Percentiles rank a stretch among this genome's conserved stretches.
Conservation (phyloP, 2,888 invertebrate genomes). For the Plagodis dolabraria region DNA sequence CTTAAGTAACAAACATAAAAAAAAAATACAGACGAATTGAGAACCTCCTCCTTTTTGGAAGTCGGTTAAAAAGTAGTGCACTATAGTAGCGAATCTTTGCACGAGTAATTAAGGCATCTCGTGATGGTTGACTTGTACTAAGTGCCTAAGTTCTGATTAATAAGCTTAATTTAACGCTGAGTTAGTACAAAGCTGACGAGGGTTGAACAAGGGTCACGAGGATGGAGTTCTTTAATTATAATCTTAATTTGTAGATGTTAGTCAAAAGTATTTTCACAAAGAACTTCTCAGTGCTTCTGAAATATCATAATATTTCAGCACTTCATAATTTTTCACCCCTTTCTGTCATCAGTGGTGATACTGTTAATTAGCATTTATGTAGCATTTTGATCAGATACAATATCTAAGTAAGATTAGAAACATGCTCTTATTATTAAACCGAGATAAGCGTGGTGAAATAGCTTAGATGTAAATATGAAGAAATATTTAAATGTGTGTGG, state of each 20-base stretch:
- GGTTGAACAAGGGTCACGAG: constrained; percentile 4
- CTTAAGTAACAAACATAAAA: no score
- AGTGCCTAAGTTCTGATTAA: constrained; percentile 18
- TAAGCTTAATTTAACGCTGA: constrained; percentile 15
- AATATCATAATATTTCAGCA: background rate
- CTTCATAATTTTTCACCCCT: no score
- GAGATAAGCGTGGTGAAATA: no score
- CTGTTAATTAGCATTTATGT: no score
- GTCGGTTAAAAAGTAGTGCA: background rate
- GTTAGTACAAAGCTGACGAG: constrained; percentile 15
- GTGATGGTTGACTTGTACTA: constrained; percentile 6
- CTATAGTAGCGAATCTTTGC: background rate
- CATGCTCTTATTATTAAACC: no score
- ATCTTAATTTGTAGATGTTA: constrained; percentile 18
- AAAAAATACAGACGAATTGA: no score
- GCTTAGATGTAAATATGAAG: no score
- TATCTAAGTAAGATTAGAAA: no score
- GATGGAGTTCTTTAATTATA: constrained; percentile 19
- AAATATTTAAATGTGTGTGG: no score
- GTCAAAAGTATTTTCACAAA: background rate
- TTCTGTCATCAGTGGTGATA: no score
- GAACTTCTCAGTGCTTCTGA: background rate
- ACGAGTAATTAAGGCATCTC: constrained; percentile 2
- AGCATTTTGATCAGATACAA: no score
- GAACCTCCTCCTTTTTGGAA: no score